Evolutionary conservation across 2,113 vertebrate species (phyloP), one percentile per base, ranked within the genome.

Genomic region (Protobothrops mucrosquamatus): DNA sequence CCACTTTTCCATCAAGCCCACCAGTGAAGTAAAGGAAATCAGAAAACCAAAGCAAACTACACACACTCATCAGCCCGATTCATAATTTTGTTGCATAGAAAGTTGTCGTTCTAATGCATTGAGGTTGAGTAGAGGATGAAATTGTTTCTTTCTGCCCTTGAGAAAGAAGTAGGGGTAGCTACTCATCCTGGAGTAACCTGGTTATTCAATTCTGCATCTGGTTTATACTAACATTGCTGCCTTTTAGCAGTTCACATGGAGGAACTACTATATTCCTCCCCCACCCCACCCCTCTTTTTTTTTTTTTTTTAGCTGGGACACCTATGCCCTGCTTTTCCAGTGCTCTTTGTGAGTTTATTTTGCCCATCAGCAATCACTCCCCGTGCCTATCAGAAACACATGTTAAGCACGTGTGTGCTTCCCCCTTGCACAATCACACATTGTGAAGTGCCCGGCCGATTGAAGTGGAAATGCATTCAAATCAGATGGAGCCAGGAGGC

Each of bases 391-490:
- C 46, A 52, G 29, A 92, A 34, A 87, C 56, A 92, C 23, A 92
- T 87, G 85, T n/a, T 24, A 34, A 85, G 55, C 54, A 2, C 61
- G 46, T 88, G 46, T 88, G 91, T 88, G 18, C 85, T 51, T 9
- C 57, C 52, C 87, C 87, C 48, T 48, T 69, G 7, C 43, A 88
- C 86, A 92, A 34, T 54, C 29, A 54, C 48, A 88, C 22, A 43
- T 85, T 88, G 85, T 92, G 39, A 87, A 87, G 57, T 87, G 57
- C 85, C 85, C 46, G 57, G 12, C 22, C 5, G 85, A 55, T 6
- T 91, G 89, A 93, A 91, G 61, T 74, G 46, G 51, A 93, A 95
- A 90, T 59, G 93, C 94, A 89, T 18, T 57, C 87, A 29, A 94
- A 93, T 69, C 15, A 94, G 89, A 96, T 94, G 81, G 85, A 93